Evolutionary conservation across 2,888 invertebrate genomes (phyloP).

Genomic region (Flexamia atlantica): DNA sequence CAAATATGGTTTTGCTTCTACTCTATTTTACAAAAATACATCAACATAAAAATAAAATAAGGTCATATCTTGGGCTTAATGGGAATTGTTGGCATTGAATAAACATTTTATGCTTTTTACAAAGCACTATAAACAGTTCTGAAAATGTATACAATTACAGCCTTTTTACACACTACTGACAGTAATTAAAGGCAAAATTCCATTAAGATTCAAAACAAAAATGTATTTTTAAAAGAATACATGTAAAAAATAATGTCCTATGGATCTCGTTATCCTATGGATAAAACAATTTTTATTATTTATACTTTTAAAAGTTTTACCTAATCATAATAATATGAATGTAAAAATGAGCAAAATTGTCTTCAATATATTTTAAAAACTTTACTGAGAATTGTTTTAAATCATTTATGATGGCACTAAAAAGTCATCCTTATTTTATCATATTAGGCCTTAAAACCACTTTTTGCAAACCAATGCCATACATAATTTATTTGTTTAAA

Average conservation of each 20-base stretch:
- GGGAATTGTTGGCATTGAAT: slow-evolving; percentile 43
- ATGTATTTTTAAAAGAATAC: background rate
- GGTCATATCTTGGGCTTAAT: slow-evolving; percentile 23
- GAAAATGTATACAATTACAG: slow-evolving; percentile 40
- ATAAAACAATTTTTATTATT: no score
- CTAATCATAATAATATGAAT: no score
- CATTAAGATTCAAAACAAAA: background rate
- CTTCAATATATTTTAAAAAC: slow-evolving; percentile 16
- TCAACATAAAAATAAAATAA: slow-evolving; percentile 54
- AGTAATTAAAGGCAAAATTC: background rate
- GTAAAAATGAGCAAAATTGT: background rate
- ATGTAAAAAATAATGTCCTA: no score
- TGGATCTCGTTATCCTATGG: no score
- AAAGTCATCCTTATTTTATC: background rate
- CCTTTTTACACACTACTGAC: slow-evolving; percentile 9
- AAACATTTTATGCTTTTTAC: slow-evolving; percentile 34
- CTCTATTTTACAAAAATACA: slow-evolving; percentile 50
- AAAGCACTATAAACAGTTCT: slow-evolving; percentile 47
- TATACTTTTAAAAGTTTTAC: no score
- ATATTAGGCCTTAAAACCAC: slow-evolving; percentile 55
- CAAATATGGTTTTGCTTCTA: background rate
- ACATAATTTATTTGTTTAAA: slow-evolving; percentile 22
- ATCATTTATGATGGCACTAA: slow-evolving; percentile 36
- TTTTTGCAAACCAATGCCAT: slow-evolving; percentile 43
- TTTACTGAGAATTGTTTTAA: background rate